These are phyloP conservation scores for Cancer borealis DNA, from an alignment of 2,888 invertebrate species.

Conservation along the genomic window DNA sequence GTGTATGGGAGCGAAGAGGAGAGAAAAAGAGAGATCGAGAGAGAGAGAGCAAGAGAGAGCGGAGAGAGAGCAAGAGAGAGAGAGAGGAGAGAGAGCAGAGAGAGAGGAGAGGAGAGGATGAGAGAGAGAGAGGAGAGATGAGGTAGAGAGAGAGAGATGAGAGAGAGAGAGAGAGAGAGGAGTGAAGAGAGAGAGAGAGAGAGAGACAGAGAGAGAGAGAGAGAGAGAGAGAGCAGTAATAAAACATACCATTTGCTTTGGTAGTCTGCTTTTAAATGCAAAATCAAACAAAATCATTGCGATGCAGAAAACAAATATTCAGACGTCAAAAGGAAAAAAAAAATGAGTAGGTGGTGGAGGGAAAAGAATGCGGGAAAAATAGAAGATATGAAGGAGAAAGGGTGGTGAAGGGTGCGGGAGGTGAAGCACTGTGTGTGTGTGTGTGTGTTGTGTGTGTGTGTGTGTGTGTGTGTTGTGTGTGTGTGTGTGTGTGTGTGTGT, in stretches of 20 bases:
- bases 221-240: conserved; percentile 21
- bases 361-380: conserved; percentile 23
- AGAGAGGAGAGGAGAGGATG: too few relatives aligned
- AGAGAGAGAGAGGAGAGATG: too few relatives aligned
- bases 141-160: background rate
- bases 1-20: too few relatives aligned
- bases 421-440: too few relatives aligned
- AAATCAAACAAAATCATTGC: background rate
- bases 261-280: background rate
- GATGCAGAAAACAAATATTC: background rate
- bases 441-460: too few relatives aligned
- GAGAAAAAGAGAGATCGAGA: too few relatives aligned
- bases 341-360: background rate
- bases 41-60: background rate
- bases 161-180: background rate
- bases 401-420: too few relatives aligned
- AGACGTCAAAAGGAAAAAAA: conserved; percentile 36
- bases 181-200: conserved; percentile 3
- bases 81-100: conserved; percentile 39
- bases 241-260: background rate
- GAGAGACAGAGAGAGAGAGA: conserved; percentile 17
- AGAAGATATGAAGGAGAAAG: background rate
- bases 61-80: conserved; percentile 37
- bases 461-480: background rate
- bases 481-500: background rate